Evolutionary conservation across 37 sponge, comb jelly and placozoan species (phyloP).

Genomic region (Corticium candelabrum): DNA sequence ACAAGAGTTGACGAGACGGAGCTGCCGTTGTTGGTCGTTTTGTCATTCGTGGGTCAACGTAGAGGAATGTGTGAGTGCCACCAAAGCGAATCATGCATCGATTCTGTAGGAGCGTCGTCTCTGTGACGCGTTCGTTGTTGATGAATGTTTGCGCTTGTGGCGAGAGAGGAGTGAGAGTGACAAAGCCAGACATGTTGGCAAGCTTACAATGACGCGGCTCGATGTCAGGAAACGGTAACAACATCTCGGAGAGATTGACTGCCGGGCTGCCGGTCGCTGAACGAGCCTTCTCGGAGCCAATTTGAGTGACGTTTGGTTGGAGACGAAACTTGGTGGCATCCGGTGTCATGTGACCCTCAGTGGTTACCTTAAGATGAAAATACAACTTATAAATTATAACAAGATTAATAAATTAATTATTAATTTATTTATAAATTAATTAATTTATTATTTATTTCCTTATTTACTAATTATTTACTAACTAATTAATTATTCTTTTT

Average conservation of each 20-base stretch:
- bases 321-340: conserved; percentile 1
- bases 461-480: too few species aligned
- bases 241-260: neutral
- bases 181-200: conserved; percentile 15
- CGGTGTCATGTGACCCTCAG: conserved; percentile 18
- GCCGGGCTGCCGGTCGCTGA: neutral
- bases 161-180: conserved; percentile 48
- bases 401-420: too few species aligned
- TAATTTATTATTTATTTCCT: too few species aligned
- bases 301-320: conserved; percentile 18
- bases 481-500: too few species aligned
- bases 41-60: conserved; percentile 39
- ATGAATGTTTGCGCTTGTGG: conserved; percentile 27
- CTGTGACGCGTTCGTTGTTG: conserved; percentile 26
- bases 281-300: conserved; percentile 28
- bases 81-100: conserved; percentile 37
- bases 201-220: conserved; percentile 57
- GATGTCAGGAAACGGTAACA: conserved; percentile 19
- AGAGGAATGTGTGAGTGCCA: conserved; percentile 25
- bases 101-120: conserved; percentile 27
- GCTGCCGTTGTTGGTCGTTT: too few species aligned
- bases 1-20: too few species aligned
- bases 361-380: conserved; percentile 37
- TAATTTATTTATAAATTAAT: too few species aligned
- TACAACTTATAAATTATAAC: too few species aligned